Evolutionary conservation across 2,888 invertebrate species (phyloP).

Genomic region (Alsophila aescularia): DNA sequence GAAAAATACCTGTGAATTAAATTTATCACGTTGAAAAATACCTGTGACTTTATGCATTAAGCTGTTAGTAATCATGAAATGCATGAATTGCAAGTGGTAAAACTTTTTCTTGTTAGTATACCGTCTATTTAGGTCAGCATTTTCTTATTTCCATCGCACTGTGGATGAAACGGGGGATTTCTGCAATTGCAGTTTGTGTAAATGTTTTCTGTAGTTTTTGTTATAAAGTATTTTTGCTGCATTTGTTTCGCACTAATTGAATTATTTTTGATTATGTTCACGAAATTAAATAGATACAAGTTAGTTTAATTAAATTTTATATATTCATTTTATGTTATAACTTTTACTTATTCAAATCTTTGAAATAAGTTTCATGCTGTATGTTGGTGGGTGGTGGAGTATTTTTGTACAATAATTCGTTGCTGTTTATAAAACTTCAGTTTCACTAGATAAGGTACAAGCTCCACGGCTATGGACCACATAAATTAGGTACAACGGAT

Average conservation of each 20-base stretch:
- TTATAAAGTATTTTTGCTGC: neutral
- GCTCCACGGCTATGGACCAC: no score
- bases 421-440: no score
- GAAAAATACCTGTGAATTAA: neutral
- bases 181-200: constrained; percentile 9
- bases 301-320: no score
- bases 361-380: no score
- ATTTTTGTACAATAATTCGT: no score
- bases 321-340: no score
- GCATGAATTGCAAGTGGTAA: constrained; percentile 13
- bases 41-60: neutral
- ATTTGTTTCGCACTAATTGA: neutral
- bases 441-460: no score
- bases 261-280: neutral
- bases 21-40: neutral
- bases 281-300: no score
- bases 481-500: no score
- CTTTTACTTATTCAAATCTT: no score
- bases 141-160: constrained; percentile 44
- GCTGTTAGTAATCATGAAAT: constrained; percentile 1
- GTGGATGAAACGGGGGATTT: constrained; percentile 32
- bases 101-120: constrained; percentile 38
- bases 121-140: constrained; percentile 51
- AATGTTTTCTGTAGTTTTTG: constrained; percentile 7
- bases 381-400: no score